phyloP scores from a whole-genome alignment of 2,113 vertebrate species.

The Semnornis frantzii region DNA sequence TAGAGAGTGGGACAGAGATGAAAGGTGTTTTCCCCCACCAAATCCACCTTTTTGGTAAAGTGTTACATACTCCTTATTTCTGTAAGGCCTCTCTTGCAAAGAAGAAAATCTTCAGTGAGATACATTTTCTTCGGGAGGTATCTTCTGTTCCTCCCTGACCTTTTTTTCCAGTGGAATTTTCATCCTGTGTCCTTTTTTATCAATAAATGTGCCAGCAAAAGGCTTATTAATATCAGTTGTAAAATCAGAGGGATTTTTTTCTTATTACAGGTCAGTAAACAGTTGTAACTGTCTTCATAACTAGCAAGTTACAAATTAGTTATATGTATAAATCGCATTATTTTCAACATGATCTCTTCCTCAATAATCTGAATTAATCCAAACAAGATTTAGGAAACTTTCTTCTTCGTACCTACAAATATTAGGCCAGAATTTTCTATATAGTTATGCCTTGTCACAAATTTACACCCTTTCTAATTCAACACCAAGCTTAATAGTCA shows the following conservation, averaged over 20 bases:
- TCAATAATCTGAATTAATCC: neutral
- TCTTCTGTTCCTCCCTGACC: slow-evolving; percentile 68
- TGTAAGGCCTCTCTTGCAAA: slow-evolving; percentile 54
- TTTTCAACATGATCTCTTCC: neutral
- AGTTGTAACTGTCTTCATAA: neutral
- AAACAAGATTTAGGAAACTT: neutral
- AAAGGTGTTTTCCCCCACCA: slow-evolving; percentile 38
- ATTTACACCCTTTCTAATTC: neutral
- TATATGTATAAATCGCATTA: neutral
- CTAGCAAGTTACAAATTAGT: neutral
- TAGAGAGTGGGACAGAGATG: slow-evolving; percentile 5
- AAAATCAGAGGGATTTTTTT: slow-evolving; percentile 9
- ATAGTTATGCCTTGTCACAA: neutral
- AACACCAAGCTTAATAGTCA: neutral
- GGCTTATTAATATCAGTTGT: neutral
- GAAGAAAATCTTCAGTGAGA: slow-evolving; percentile 45
- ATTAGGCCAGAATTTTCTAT: neutral
- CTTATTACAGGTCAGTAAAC: slow-evolving; percentile 15
- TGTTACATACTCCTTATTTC: slow-evolving; percentile 38
- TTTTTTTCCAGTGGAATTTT: slow-evolving; percentile 50
- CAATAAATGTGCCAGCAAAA: slow-evolving; percentile 32
- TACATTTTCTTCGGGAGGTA: slow-evolving; percentile 60
- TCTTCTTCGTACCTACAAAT: neutral
- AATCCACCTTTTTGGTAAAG: slow-evolving; percentile 52
- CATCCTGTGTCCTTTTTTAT: slow-evolving; percentile 51